Conservation (phyloP, 2,113 vertebrate genomes). For the Mohoua ochrocephala region DNA sequence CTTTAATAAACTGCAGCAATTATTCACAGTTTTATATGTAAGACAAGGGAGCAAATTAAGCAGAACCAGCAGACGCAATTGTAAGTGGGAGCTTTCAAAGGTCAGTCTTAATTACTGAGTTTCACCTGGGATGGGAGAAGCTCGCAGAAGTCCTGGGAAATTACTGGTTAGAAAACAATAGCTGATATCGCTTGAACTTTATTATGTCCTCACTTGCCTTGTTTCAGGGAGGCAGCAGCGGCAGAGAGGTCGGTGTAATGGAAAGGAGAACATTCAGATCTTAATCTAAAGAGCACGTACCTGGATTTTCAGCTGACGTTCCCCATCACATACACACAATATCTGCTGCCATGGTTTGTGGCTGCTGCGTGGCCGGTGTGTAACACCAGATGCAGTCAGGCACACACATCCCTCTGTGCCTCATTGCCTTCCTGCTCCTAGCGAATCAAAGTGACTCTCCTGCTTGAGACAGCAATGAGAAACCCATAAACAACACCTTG, state of each 20-base stretch:
- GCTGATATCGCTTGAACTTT: background rate
- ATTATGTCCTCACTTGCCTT: background rate
- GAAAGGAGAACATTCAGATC: background rate
- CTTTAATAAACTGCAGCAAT: constrained; percentile 31
- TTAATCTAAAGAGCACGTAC: background rate
- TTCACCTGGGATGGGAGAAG: background rate
- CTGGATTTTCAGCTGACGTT: background rate
- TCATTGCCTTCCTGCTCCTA: background rate
- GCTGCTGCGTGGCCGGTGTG: background rate
- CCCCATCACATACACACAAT: background rate
- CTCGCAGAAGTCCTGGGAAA: constrained; percentile 1
- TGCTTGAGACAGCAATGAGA: background rate
- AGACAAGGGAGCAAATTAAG: background rate
- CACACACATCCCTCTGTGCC: background rate
- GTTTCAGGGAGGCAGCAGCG: background rate
- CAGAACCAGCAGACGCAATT: background rate
- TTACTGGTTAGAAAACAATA: background rate
- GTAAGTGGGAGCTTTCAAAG: constrained; percentile 2
- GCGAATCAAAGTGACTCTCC: background rate
- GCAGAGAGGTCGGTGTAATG: background rate
- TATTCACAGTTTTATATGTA: constrained; percentile 10
- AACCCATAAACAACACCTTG: background rate
- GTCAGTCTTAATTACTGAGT: constrained; percentile 6
- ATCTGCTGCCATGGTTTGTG: background rate
- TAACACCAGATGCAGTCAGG: no score